Conservation (phyloP, 1,140 invertebrate genomes). For the Drosophila bifasciata region DNA sequence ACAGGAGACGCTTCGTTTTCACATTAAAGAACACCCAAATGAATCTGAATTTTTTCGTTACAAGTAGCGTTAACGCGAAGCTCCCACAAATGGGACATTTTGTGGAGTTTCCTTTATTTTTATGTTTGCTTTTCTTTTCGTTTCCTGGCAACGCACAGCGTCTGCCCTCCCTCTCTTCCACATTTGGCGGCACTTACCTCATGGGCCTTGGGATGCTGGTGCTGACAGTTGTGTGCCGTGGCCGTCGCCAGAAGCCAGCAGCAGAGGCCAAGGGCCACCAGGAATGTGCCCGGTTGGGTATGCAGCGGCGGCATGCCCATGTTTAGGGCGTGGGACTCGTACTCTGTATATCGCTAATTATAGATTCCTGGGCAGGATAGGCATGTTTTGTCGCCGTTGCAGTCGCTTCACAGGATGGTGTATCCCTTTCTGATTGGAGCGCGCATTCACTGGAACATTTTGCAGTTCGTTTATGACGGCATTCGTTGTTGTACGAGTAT, state of each 20-base stretch:
- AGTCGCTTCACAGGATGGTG: background rate
- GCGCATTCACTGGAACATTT: constrained; percentile 1
- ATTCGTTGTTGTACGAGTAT: constrained; percentile 38
- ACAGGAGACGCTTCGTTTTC: too few species aligned
- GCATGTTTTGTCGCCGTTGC: background rate
- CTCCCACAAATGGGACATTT: too few species aligned
- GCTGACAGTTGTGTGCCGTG: constrained; percentile 76
- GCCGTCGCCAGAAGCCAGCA: constrained; percentile 31
- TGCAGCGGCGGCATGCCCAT: constrained; percentile 13
- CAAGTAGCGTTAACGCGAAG: too few species aligned
- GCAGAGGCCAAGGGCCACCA: constrained; percentile 37
- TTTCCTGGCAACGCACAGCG: constrained; percentile 4
- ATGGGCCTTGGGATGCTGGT: constrained; percentile 79
- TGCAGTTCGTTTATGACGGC: constrained; percentile 36
- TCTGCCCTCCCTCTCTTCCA: too few species aligned
- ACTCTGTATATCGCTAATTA: constrained; percentile 17
- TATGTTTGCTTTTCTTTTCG: background rate
- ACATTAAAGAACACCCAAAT: too few species aligned
- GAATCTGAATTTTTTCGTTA: too few species aligned
- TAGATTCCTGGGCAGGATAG: constrained; percentile 8
- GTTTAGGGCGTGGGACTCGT: constrained; percentile 10
- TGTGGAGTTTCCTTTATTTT: too few species aligned
- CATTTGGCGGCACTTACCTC: constrained; percentile 66
- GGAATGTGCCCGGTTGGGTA: constrained; percentile 10
- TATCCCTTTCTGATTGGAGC: constrained; percentile 6